phyloP scores from a whole-genome alignment of 1,140 invertebrate species.

The Psilanteris sp. region DNA sequence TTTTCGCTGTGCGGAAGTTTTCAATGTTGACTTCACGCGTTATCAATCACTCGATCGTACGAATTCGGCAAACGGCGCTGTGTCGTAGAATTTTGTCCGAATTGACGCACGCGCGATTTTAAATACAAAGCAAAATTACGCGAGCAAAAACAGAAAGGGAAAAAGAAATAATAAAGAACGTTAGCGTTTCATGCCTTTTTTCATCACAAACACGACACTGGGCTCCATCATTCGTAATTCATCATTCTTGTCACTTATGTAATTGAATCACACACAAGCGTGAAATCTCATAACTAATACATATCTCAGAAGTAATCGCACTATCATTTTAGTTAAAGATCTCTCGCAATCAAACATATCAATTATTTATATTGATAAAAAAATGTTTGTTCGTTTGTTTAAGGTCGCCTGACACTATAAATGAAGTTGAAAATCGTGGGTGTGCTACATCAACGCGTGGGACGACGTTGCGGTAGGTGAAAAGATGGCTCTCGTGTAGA shows the following conservation, averaged over 20 bases:
- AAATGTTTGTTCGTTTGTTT: slow-evolving; percentile 60
- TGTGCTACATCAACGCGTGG: slow-evolving; percentile 60
- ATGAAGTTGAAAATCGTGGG: slow-evolving; percentile 61
- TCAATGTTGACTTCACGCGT: too few relatives aligned
- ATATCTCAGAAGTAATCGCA: slow-evolving; percentile 4
- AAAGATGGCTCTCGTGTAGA: slow-evolving; percentile 49
- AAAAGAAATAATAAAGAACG: too few relatives aligned
- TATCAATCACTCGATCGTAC: too few relatives aligned
- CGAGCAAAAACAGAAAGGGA: too few relatives aligned
- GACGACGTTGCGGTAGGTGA: slow-evolving; percentile 66
- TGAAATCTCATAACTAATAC: too few relatives aligned
- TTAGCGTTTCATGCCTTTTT: too few relatives aligned
- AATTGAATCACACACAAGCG: too few relatives aligned
- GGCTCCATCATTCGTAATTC: slow-evolving; percentile 21
- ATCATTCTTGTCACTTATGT: slow-evolving; percentile 40
- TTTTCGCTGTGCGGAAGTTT: too few relatives aligned
- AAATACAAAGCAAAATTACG: too few relatives aligned
- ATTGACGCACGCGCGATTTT: too few relatives aligned
- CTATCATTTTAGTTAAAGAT: slow-evolving; percentile 6
- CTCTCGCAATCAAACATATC: slow-evolving; percentile 4
- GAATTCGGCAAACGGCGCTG: too few relatives aligned
- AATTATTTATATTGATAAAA: slow-evolving; percentile 49
- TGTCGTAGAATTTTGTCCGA: too few relatives aligned
- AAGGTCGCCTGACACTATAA: slow-evolving; percentile 58
- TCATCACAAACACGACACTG: slow-evolving; percentile 7